Percentiles rank a stretch among this genome's conserved stretches.
phyloP scores from a whole-genome alignment of 1,140 invertebrate species.

The Probaryconus sp. region DNA sequence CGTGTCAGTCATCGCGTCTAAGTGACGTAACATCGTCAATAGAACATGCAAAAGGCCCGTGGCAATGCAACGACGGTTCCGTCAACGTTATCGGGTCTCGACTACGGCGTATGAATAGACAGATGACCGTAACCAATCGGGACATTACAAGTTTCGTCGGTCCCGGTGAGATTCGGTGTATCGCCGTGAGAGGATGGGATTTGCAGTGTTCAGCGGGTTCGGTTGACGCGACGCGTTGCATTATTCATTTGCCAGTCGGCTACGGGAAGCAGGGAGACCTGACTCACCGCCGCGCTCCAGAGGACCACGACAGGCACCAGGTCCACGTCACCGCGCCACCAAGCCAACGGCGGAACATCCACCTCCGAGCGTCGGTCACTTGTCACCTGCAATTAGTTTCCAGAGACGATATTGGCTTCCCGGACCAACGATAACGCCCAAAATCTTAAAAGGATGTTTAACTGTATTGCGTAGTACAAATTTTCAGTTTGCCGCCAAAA shows the following conservation, averaged over 20 bases:
- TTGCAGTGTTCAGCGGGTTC: slow-evolving; percentile 67
- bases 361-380: slow-evolving; percentile 56
- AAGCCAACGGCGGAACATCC: slow-evolving; percentile 56
- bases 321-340: slow-evolving; percentile 63
- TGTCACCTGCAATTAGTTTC: slow-evolving; percentile 67
- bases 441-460: too few relatives aligned
- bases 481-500: too few relatives aligned
- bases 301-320: slow-evolving; percentile 62
- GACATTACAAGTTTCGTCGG: slow-evolving; percentile 48
- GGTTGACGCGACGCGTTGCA: slow-evolving; percentile 73
- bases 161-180: slow-evolving; percentile 42
- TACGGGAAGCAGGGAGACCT: slow-evolving; percentile 64
- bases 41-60: slow-evolving; percentile 36
- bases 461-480: too few relatives aligned
- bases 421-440: slow-evolving; percentile 17
- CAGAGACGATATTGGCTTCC: slow-evolving; percentile 20
- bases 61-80: slow-evolving; percentile 43
- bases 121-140: slow-evolving; percentile 53
- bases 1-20: slow-evolving; percentile 32
- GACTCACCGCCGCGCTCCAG: slow-evolving; percentile 58
- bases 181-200: slow-evolving; percentile 68
- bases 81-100: slow-evolving; percentile 55
- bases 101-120: slow-evolving; percentile 52
- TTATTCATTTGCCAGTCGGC: slow-evolving; percentile 72
- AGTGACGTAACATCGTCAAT: slow-evolving; percentile 38